Evolutionary conservation across 2,113 vertebrate genomes (phyloP).

Genomic region (Petaurus breviceps): DNA sequence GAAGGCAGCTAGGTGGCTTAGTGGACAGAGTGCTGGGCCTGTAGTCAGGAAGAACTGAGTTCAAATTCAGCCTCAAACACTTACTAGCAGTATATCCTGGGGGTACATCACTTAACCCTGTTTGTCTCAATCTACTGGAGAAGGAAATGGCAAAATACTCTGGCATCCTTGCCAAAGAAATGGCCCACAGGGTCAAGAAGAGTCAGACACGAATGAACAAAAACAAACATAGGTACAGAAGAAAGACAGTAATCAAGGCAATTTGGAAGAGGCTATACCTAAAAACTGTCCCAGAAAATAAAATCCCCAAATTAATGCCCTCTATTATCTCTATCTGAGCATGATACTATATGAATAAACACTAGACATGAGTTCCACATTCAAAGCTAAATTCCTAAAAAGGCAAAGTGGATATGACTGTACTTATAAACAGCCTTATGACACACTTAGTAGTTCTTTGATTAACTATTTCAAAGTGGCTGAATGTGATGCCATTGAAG

Average conservation of each 20-base stretch:
- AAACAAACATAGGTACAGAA: too few relatives aligned
- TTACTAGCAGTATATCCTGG: not conserved
- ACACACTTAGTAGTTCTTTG: not conserved
- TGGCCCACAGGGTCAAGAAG: not conserved
- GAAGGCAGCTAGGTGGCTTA: not conserved
- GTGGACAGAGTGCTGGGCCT: not conserved
- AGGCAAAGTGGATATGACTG: not conserved
- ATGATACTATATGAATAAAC: not conserved
- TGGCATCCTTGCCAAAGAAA: not conserved
- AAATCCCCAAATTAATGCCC: too few relatives aligned
- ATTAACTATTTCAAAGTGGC: not conserved
- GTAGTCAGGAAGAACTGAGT: not conserved
- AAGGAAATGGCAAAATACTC: not conserved
- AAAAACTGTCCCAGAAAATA: not conserved
- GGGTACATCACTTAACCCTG: not conserved
- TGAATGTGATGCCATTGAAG: not conserved
- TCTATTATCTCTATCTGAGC: not conserved
- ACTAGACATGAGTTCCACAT: constrained; percentile 16
- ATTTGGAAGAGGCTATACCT: not conserved
- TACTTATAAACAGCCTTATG: not conserved
- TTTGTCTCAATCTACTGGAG: not conserved
- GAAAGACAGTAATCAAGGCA: not conserved
- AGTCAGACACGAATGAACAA: not conserved
- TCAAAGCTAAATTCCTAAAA: not conserved
- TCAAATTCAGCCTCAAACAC: not conserved